Base-by-base conservation (phyloP, 2,888 invertebrate genomes). In the Linnaemya vulpina region DNA sequence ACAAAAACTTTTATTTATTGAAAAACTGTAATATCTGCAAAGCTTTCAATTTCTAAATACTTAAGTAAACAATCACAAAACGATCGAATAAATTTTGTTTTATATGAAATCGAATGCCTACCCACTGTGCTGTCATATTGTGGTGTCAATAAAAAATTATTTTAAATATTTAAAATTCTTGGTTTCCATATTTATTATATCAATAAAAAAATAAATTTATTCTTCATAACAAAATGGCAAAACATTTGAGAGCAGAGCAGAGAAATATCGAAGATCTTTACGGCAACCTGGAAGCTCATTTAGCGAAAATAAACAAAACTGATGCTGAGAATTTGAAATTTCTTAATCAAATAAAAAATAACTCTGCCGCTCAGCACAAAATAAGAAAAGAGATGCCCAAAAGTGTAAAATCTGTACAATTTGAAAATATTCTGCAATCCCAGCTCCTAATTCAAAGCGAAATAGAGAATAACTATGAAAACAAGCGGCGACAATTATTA, bases 211-310 rank as follows among this genome's bases (percentile, higher is more conserved):
- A n/a, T n/a, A n/a, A n/a, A n/a, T n/a, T n/a, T n/a, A n/a, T n/a
- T n/a, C n/a, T n/a, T n/a, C n/a, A n/a, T n/a, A n/a, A n/a, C n/a
- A 38, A 38, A 38, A 68, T 68, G 68, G 2, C 25, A 20, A 51
- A 49, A 5, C 13, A 7, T 0, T 10, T n/a, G 15, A 4, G 1
- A 3, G 10, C 1, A 3, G 11, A 8, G 8, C 43, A 58, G 30
- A 0, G 15, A n/a, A 60, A 49, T 17, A 49, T 30, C 10, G 38
- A 73, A 20, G 30, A 46, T 2, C 5, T 75, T 2, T 17, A 25
- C 7, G 1, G 9, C 0, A 20, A 35, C 2, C 15, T 74, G 5
- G 38, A 53, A 15, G 4, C 8, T 7, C 53, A 43, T 53, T 13
- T 17, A 8, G 15, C 53, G 51, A 63, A 65, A 65, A 65, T 75